Conservation (phyloP, 2,888 invertebrate species). For the Eutolmus rufibarbis region DNA sequence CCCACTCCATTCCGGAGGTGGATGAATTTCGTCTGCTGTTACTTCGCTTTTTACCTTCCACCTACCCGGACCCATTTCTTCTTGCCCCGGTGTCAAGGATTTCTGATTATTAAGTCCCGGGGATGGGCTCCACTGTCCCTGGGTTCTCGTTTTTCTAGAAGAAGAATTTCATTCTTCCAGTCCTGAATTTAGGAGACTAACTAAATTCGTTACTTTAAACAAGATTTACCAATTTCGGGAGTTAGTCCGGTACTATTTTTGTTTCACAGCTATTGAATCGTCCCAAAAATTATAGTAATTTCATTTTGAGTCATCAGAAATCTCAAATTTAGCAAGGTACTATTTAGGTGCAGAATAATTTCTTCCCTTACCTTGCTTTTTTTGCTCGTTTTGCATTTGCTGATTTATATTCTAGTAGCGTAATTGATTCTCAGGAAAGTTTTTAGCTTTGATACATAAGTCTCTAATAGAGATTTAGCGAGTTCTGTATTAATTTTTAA, state of each 20-base stretch:
- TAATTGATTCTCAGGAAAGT: no score
- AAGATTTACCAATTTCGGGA: not conserved
- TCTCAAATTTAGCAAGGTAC: no score
- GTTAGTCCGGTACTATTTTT: not conserved
- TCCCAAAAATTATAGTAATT: no score
- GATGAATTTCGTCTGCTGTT: slow-evolving; percentile 17
- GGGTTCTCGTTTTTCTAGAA: not conserved
- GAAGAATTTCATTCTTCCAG: not conserved
- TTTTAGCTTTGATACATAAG: no score
- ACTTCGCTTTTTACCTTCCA: slow-evolving; percentile 28
- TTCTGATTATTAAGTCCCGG: not conserved
- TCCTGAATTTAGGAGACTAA: not conserved
- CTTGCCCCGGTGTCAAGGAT: not conserved
- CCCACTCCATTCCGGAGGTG: not conserved
- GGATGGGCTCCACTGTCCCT: not conserved
- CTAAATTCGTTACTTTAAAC: not conserved
- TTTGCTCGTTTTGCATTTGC: no score
- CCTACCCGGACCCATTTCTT: not conserved
- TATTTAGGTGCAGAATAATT: no score
- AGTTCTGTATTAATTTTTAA: no score
- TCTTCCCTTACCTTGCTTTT: no score
- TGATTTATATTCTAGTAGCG: no score
- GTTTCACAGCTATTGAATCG: no score
- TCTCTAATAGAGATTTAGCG: no score
- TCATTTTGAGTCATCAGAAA: no score